Evolutionary conservation across 2,113 vertebrate species (phyloP).

Genomic region (Pantherophis guttatus): DNA sequence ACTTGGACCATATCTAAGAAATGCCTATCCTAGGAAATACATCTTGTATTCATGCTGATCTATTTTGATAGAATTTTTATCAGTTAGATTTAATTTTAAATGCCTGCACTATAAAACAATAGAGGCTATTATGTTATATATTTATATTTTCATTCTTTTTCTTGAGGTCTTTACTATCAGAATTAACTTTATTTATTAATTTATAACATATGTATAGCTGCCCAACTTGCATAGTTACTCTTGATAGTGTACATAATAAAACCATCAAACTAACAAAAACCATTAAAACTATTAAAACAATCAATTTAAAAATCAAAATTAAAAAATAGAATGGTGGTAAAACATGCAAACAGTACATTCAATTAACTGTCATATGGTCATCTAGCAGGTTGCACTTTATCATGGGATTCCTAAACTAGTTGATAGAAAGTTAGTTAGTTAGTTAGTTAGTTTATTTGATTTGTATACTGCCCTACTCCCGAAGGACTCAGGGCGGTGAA

Average conservation of each 20-base stretch:
- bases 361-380: neutral
- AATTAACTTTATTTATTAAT: neutral
- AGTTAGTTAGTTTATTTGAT: too few relatives aligned
- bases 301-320: neutral
- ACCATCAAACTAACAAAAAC: neutral
- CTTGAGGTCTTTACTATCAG: neutral
- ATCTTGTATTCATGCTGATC: neutral
- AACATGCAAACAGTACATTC: neutral
- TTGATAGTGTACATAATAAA: neutral
- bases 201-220: neutral
- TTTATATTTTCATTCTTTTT: neutral
- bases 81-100: neutral
- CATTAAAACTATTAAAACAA: neutral
- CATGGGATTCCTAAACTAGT: neutral
- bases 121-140: neutral
- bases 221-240: neutral
- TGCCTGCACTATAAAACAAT: neutral
- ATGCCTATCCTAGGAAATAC: neutral
- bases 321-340: neutral
- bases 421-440: neutral
- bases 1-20: neutral
- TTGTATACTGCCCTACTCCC: too few relatives aligned
- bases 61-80: neutral
- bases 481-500: too few relatives aligned
- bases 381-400: neutral